Evolutionary conservation across 2,797 vertebrate species (phyloP).

Genomic region (Rhinella marina): DNA sequence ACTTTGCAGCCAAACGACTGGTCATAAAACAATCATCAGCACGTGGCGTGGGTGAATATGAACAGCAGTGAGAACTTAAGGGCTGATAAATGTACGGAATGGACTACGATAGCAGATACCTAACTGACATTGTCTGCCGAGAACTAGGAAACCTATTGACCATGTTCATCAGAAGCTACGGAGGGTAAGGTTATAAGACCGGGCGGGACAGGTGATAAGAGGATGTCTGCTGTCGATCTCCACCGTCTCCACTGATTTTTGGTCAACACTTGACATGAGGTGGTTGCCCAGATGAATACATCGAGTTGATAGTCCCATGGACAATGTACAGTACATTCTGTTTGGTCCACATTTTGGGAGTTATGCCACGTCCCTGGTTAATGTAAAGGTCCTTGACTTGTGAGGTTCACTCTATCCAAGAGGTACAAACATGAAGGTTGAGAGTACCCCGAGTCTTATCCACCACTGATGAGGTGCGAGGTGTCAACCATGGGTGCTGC

Average conservation of each 20-base stretch:
- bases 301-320: not conserved
- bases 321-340: not conserved
- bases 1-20: too few species aligned
- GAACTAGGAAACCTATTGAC: not conserved
- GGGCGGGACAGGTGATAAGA: not conserved
- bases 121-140: not conserved
- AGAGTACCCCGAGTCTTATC: not conserved
- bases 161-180: not conserved
- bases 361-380: not conserved
- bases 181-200: not conserved
- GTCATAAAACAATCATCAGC: too few species aligned
- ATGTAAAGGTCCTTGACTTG: not conserved
- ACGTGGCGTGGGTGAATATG: too few species aligned
- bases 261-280: not conserved
- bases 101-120: not conserved
- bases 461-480: not conserved
- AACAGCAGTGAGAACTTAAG: too few species aligned
- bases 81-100: too few species aligned
- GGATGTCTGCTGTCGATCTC: not conserved
- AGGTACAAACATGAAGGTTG: conserved; percentile 26
- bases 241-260: not conserved
- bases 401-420: conserved; percentile 12
- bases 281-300: not conserved
- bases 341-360: conserved; percentile 33
- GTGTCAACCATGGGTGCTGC: conserved; percentile 73